Percentiles rank a stretch among this genome's conserved stretches.
Evolutionary conservation across 1,140 invertebrate genomes (phyloP).

Genomic region (Diachasma alloeum): DNA sequence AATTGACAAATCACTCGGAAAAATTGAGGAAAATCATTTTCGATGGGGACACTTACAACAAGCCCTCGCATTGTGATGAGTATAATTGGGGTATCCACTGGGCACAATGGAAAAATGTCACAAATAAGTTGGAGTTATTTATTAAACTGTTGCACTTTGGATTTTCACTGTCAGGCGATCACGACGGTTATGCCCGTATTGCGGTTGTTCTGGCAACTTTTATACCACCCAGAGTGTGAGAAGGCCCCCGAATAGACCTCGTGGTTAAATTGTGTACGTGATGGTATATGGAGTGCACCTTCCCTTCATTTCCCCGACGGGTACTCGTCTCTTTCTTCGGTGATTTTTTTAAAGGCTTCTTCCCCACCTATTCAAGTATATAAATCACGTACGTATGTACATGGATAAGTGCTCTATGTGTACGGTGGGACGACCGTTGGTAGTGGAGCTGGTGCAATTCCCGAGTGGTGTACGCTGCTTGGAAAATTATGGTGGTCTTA

Average conservation of each 20-base stretch:
- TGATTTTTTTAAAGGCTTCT: neutral
- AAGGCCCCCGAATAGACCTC: neutral
- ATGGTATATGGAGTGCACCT: conserved; percentile 17
- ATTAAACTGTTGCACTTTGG: conserved; percentile 12
- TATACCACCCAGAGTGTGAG: conserved; percentile 19
- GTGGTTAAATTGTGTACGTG: conserved; percentile 2
- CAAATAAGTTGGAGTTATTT: neutral
- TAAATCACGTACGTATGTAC: conserved; percentile 5
- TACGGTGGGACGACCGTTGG: neutral
- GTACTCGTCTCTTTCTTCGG: neutral
- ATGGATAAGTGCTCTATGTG: neutral
- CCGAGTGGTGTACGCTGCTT: neutral
- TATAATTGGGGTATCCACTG: neutral
- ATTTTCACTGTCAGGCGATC: conserved; percentile 26
- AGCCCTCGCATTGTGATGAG: conserved; percentile 17
- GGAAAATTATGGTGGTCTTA: neutral
- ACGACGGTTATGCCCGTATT: conserved; percentile 17
- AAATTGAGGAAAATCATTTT: neutral
- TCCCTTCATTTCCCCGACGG: conserved; percentile 25
- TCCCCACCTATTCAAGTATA: neutral
- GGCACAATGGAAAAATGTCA: neutral
- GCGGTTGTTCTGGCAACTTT: conserved; percentile 16
- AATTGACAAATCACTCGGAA: neutral
- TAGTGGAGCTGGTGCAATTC: neutral
- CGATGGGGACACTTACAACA: conserved; percentile 9